Evolutionary conservation across 2,888 invertebrate genomes (phyloP).

Genomic region (Trissolcus japonicus): DNA sequence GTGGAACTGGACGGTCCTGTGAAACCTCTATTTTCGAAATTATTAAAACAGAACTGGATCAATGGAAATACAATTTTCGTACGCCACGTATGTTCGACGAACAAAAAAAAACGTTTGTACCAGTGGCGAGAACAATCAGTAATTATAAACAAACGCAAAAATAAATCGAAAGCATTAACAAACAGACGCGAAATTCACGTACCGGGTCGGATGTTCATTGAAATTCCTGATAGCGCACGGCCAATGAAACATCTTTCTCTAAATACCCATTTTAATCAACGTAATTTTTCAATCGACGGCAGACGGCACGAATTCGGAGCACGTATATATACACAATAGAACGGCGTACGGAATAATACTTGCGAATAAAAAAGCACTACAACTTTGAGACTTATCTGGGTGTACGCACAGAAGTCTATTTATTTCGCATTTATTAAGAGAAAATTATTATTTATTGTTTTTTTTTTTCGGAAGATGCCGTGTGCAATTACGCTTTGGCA

Average conservation of each 20-base stretch:
- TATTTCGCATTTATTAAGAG: slow-evolving; percentile 15
- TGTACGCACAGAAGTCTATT: slow-evolving; percentile 17
- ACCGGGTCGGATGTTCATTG: slow-evolving; percentile 19
- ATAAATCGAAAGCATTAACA: slow-evolving; percentile 12
- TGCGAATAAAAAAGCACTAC: slow-evolving; percentile 38
- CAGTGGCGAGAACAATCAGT: neutral
- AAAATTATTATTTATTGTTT: slow-evolving; percentile 40
- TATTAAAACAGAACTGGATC: too few species aligned
- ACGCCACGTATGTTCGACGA: too few species aligned
- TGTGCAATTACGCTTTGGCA: slow-evolving; percentile 16
- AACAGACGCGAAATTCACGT: slow-evolving; percentile 27
- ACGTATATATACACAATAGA: slow-evolving; percentile 41
- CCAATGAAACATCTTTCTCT: slow-evolving; percentile 48
- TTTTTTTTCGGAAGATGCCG: slow-evolving; percentile 28
- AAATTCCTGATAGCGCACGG: slow-evolving; percentile 31
- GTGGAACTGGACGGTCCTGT: too few species aligned
- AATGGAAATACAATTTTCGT: too few species aligned
- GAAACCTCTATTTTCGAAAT: too few species aligned
- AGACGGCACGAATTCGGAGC: slow-evolving; percentile 19
- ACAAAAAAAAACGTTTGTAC: too few species aligned
- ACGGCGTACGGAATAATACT: slow-evolving; percentile 37
- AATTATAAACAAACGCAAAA: slow-evolving; percentile 1
- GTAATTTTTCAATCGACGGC: slow-evolving; percentile 44
- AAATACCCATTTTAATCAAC: slow-evolving; percentile 48
- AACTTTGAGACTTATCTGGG: slow-evolving; percentile 33